Base-by-base conservation (phyloP, 2,113 vertebrate genomes). In the Cololabis saira region DNA sequence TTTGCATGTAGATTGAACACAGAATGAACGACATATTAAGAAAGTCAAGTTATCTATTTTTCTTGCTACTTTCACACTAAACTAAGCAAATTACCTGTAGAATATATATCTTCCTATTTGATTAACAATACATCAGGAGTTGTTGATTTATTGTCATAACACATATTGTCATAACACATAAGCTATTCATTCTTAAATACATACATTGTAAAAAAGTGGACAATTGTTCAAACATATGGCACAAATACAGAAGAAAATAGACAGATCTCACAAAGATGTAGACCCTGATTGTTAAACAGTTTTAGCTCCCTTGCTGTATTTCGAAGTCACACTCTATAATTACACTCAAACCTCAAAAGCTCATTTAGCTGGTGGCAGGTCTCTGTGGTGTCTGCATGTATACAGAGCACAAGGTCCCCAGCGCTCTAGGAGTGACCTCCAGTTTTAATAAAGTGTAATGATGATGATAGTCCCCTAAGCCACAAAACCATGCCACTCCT, bases 401-500 rank as follows among this genome's bases (percentile, higher is more conserved):
- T 33, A 40, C 67, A 12, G 50, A 62, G 56, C 57, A 21, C 21
- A 68, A 55, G 71, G 74, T 74, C 76, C 55, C 42, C 44, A 53
- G 58, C 53, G 65, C 60, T 63, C 41, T 67, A 57, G 66, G 69
- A 73, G 57, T 53, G 69, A 82, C 62, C 83, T 73, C 61, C 51
- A 52, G 44, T 33, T 47, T 66, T 72, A 82, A 83, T 75, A 68
- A 84, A 84, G 70, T 77, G 55, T 80, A 85, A 82, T 70, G 69
- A 79, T 45, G 65, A 53, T 60, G 14, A 37, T 37, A 37, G 43
- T 67, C 64, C 63, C 64, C 68, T 61, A 57, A 51, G 78, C 53
- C 30, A 49, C 24, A 27, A 64, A 33, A 16, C 30, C 12, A 5
- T 58, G 63, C 71, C 72, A 55, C 22, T 53, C 59, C 22, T 54